Base-by-base conservation (phyloP, 2,888 invertebrate genomes). In the Macrosoma leucophasiata region DNA sequence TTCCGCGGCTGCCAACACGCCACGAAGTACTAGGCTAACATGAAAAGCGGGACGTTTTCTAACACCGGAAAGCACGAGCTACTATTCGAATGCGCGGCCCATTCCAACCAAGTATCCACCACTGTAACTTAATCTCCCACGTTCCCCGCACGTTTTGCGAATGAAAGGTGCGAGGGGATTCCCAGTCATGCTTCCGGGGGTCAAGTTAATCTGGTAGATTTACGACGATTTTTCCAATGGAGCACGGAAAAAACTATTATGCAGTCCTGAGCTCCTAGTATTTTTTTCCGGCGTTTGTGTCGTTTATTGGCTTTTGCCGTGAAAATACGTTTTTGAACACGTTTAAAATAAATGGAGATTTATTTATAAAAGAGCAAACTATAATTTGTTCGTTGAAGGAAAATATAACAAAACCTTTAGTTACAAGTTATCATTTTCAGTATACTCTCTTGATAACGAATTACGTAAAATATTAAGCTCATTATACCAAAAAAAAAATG, bases 21-120 rank as follows among this genome's bases (percentile, higher is more conserved):
- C 48, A 33, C 41, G 34, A 48, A 48, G 46, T 55, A 59, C 55
- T 53, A 58, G 58, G 56, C 29, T 39, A 46, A 55, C 58, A 62
- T 58, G 51, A 58, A 58, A 58, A 55, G 52, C 51, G 54, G 45
- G 50, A 51, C 46, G 53, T 50, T 58, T 55, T 50, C 55, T 57
- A 52, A 55, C 55, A 55, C 52, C 56, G 55, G 53, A 58, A 59
- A 61, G 50, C 53, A 54, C 50, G 56, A n/a, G 43, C 23, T 44
- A 41, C 50, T 53, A 58, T 58, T 56, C 51, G 52, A 55, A 50
- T 55, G 50, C 52, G 51, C 50, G 43, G 54, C 50, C 53, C 53
- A 50, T 55, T 54, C 47, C 50, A 55, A 55, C 55, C 43, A 43
- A 29, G 15, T 25, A 11, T 24, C 39, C 38, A 36, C 55, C 48